Evolutionary conservation across 2,888 invertebrate species (phyloP), one percentile per base, ranked within the genome.

Genomic region (Hydrotaea diabolus): DNA sequence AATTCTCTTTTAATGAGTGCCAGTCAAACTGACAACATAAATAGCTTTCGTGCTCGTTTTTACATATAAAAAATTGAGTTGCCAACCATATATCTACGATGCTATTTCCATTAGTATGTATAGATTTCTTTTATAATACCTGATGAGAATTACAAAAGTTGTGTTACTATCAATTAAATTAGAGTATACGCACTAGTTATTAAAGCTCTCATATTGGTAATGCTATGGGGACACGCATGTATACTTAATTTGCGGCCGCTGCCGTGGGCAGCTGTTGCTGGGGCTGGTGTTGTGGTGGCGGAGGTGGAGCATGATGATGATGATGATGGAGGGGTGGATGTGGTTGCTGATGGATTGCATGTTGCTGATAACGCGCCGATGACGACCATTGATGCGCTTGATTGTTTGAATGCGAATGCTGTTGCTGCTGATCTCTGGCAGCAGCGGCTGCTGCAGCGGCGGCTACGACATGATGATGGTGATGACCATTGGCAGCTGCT

Each of bases 281-380:
- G 66, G 88, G 87, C 69, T 88, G 85, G 80, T 82, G 83, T 43
- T 87, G 87, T 86, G 88, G 90, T 64, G 88, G 87, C 69, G 87
- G 85, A 15, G 80, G 83, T n/a, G 82, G 80, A 17, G 26, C 26
- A 21, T 17, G 72, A 55, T 78, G 78, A 17, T 80, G 75, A 8
- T 31, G 74, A 21, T 86, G 87, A 15, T 76, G 83, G 57, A 73
- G 80, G 55, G 82, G 80, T 74, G 77, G 80, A 73, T 53, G 82
- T 77, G 80, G 85, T 49, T 66, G 85, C n/a, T 80, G 71, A 53
- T 79, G 87, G 69, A 57, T 81, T 49, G 62, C 74, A 72, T 79
- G 85, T 15, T 80, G 86, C 19, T 75, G 87, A 46, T 86, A 77
- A 9, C 86, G 83, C 23, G 80, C 31, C n/a, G 80, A 69, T 53